Evolutionary conservation across 2,797 vertebrate genomes (phyloP).

Genomic region (Naso thynnoides): DNA sequence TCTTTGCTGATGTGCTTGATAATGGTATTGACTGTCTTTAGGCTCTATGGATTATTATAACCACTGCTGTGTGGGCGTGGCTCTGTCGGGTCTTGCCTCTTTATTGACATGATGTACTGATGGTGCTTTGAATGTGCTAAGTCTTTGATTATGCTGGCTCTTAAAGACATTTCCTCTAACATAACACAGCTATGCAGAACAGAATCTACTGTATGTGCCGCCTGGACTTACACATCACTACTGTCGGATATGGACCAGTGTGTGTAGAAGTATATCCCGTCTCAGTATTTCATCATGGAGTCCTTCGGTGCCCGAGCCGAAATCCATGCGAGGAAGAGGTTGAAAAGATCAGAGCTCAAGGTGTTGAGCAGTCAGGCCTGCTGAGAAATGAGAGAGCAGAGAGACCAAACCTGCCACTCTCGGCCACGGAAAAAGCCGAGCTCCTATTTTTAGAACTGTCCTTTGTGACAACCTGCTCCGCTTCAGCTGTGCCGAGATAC

Average conservation of each 20-base stretch:
- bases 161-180: constrained; percentile 14
- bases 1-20: constrained; percentile 54
- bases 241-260: neutral
- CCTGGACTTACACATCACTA: neutral
- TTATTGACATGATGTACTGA: constrained; percentile 12
- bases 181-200: constrained; percentile 6
- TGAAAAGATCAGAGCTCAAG: constrained; percentile 57
- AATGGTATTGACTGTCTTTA: constrained; percentile 57
- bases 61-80: constrained; percentile 34
- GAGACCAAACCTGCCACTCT: constrained; percentile 80
- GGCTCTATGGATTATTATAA: constrained; percentile 60
- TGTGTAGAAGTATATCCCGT: constrained; percentile 3
- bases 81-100: constrained; percentile 25
- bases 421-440: constrained; percentile 67
- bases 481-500: constrained; percentile 72
- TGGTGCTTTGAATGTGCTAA: constrained; percentile 11
- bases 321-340: constrained; percentile 33
- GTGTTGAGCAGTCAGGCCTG: constrained; percentile 56
- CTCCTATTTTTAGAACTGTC: constrained; percentile 85
- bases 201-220: neutral
- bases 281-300: constrained; percentile 9
- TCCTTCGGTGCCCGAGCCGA: constrained; percentile 24
- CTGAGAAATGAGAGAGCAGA: constrained; percentile 50
- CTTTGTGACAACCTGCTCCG: constrained; percentile 81
- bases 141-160: constrained; percentile 28